A percentile compares a stretch with the other conserved stretches of the same genome.
These are phyloP conservation scores for Syncerus caffer DNA, from an alignment of 2,797 vertebrate species.

Conservation along the genomic window DNA sequence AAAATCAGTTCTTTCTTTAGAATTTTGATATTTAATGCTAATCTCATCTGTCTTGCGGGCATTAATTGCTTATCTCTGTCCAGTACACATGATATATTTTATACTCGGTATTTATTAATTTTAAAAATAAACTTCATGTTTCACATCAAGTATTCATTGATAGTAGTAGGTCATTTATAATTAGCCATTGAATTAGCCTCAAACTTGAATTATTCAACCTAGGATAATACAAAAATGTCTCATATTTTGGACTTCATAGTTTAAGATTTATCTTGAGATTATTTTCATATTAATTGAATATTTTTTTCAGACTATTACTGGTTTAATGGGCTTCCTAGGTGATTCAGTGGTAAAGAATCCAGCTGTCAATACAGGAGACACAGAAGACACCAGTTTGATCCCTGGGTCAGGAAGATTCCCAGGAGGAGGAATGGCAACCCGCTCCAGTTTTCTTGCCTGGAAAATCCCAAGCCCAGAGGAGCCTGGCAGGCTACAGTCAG, in stretches of 20 bases:
- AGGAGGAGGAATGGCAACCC: not conserved
- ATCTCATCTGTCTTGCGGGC: not conserved
- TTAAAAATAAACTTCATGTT: constrained; percentile 34
- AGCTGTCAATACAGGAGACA: not conserved
- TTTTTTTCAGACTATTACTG: not conserved
- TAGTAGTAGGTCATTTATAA: constrained; percentile 57
- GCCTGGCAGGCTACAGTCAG: not conserved
- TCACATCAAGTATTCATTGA: constrained; percentile 46
- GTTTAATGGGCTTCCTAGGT: not conserved
- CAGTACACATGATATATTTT: not conserved
- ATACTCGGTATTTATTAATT: constrained; percentile 6
- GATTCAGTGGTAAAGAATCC: not conserved
- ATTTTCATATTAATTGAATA: not conserved
- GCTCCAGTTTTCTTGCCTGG: not conserved
- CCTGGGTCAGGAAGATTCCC: not conserved
- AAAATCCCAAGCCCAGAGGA: not conserved
- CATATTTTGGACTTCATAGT: not conserved
- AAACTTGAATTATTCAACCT: constrained; percentile 35
- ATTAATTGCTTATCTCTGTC: constrained; percentile 47
- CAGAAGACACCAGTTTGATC: not conserved
- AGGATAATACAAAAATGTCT: constrained; percentile 47
- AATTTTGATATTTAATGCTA: constrained; percentile 58
- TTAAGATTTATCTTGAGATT: not conserved
- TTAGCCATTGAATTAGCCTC: constrained; percentile 56
- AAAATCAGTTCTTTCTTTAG: constrained; percentile 38